Evolutionary conservation across 2,888 invertebrate species (phyloP), one percentile per base, ranked within the genome.

Genomic region (Eilema sororculum): DNA sequence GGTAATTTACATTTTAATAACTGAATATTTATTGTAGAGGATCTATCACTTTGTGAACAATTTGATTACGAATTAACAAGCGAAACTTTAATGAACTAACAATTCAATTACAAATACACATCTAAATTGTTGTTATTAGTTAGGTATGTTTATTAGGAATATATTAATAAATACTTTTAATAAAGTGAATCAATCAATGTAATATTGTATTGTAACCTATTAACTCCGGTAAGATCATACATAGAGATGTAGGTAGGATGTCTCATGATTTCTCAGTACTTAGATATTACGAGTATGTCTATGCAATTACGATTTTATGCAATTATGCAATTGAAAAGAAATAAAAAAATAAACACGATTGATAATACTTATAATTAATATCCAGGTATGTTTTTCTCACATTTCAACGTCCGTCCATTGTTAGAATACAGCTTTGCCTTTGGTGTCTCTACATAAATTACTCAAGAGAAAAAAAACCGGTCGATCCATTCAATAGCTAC

Each of bases 331-430:
- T 81, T 82, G 75, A 74, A 71, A 84, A 81, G 78, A 60, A 60
- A 60, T 79, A 77, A 60, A 77, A 82, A 84, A 83, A 85, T 79
- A 84, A 84, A 78, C 80, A 80, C 65, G 77, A 84, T 81, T 80
- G 80, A 80, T 81, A 84, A 81, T 85, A 20, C 46, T 46, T 46
- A 82, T 83, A 81, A 78, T 81, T 80, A 80, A 77, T 79, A 82
- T 82, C 78, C 80, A 84, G 83, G 76, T 82, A 78, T 81, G 82
- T 86, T 86, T 87, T 88, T 88, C 88, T 90, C 90, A 90, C 89
- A 91, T 90, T 89, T 83, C 80, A 82, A 89, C 90, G 89, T 92
- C 92, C 94, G 93, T 76, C 89, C 87, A 93, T 94, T 93, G 93
- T 93, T 81, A 82, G 73, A 63, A 71, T 72, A 13, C 59, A 74